These are phyloP conservation scores for Hycleus phaleratus DNA, from an alignment of 1,140 invertebrate genomes.

Conservation along the genomic window DNA sequence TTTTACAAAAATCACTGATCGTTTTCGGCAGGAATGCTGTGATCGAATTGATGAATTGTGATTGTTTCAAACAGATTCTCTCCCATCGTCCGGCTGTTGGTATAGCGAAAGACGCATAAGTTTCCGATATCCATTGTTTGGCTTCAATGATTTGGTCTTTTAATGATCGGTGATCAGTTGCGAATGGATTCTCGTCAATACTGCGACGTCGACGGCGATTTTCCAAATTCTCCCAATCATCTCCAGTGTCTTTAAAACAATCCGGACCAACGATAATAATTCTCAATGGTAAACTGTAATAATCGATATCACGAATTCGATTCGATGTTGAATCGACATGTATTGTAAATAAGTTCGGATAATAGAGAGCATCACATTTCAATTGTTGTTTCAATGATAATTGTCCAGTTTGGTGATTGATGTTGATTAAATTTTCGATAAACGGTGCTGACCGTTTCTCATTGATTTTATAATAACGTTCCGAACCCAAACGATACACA, in stretches of 20 bases:
- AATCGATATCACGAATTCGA: constrained; percentile 68
- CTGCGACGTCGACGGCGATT: constrained; percentile 27
- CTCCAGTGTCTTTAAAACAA: constrained; percentile 40
- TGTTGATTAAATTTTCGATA: constrained; percentile 66
- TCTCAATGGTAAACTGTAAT: constrained; percentile 71
- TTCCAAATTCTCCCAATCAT: constrained; percentile 49
- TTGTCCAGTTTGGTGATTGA: constrained; percentile 64
- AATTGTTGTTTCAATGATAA: constrained; percentile 64
- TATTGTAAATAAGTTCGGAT: constrained; percentile 75
- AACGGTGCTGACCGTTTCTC: constrained; percentile 70
- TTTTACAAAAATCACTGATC: constrained; percentile 61
- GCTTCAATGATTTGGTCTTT: constrained; percentile 57
- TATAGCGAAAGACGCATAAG: constrained; percentile 73
- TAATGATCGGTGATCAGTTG: constrained; percentile 45
- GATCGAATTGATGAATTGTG: constrained; percentile 70
- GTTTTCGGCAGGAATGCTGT: constrained; percentile 67
- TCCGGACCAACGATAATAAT: constrained; percentile 53
- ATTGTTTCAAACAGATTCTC: constrained; percentile 67
- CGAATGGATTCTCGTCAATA: constrained; percentile 39
- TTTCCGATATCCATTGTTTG: constrained; percentile 76
- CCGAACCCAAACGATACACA: constrained; percentile 65
- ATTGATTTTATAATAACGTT: constrained; percentile 67
- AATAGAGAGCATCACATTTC: constrained; percentile 72
- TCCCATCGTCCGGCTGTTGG: constrained; percentile 68
- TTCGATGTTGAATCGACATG: constrained; percentile 79